These are phyloP conservation scores for Molorchus minor DNA, from an alignment of 2,888 invertebrate genomes.

Conservation along the genomic window DNA sequence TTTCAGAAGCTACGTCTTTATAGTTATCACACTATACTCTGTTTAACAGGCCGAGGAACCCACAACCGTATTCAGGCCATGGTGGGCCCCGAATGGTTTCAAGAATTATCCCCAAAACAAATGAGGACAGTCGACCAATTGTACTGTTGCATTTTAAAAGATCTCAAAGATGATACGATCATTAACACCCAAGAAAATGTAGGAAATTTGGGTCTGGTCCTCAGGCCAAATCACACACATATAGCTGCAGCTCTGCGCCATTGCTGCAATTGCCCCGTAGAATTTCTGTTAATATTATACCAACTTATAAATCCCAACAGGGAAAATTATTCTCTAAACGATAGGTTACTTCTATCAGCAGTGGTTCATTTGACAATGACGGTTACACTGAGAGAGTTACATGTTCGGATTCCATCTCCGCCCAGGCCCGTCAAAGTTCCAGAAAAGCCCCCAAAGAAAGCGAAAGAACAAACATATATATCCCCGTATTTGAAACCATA, in stretches of 20 bases:
- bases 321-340: conserved; percentile 56
- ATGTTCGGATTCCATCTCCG: conserved; percentile 61
- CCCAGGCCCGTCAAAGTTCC: conserved; percentile 36
- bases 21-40: too few species aligned
- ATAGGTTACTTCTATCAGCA: conserved; percentile 58
- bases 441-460: conserved; percentile 22
- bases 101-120: conserved; percentile 58
- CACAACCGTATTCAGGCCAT: conserved; percentile 8
- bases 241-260: conserved; percentile 52
- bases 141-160: conserved; percentile 38
- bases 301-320: conserved; percentile 55
- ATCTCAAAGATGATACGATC: conserved; percentile 45
- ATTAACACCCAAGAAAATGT: conserved; percentile 51
- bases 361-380: conserved; percentile 58
- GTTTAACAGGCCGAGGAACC: neutral
- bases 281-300: conserved; percentile 59
- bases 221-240: conserved; percentile 48
- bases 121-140: conserved; percentile 50
- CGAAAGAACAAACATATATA: conserved; percentile 39
- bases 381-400: conserved; percentile 58
- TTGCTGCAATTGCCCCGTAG: conserved; percentile 54
- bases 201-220: conserved; percentile 52
- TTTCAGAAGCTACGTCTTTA: too few species aligned
- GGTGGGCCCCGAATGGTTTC: conserved; percentile 58
- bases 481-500: conserved; percentile 57